These are phyloP conservation scores for Ophraella communa DNA, from an alignment of 2,888 invertebrate genomes.

Conservation along the genomic window DNA sequence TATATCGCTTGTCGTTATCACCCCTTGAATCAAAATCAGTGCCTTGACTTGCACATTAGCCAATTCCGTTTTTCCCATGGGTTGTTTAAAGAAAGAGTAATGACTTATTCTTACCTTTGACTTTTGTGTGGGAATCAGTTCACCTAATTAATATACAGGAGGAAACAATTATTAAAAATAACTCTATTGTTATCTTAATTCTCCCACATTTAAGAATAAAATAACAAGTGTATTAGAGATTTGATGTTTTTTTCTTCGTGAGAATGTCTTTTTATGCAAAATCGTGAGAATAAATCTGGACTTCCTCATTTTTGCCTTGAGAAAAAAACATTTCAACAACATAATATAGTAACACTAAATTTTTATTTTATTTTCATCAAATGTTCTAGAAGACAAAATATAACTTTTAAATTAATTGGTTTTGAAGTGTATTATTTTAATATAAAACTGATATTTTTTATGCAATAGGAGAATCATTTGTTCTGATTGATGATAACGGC, in stretches of 20 bases:
- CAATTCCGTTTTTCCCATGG: conserved; percentile 35
- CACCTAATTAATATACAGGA: conserved; percentile 59
- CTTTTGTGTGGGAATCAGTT: conserved; percentile 56
- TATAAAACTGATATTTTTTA: no score
- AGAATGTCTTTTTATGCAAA: conserved; percentile 41
- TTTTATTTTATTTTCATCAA: no score
- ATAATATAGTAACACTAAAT: no score
- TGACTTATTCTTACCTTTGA: conserved; percentile 36
- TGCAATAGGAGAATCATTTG: no score
- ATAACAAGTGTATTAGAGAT: conserved; percentile 47
- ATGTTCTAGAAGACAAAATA: no score
- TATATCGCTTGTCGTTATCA: conserved; percentile 16
- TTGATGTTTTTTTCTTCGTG: conserved; percentile 46
- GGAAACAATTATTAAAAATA: conserved; percentile 59
- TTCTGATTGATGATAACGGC: no score
- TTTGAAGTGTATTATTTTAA: no score
- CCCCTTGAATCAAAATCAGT: conserved; percentile 25
- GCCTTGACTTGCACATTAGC: conserved; percentile 32
- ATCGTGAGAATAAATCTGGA: conserved; percentile 33
- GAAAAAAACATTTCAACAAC: conserved; percentile 2
- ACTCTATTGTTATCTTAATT: conserved; percentile 54
- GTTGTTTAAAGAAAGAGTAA: conserved; percentile 27
- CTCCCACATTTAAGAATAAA: conserved; percentile 56
- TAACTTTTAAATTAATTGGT: no score
- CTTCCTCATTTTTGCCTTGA: conserved; percentile 36